Evolutionary conservation across 2,888 invertebrate species (phyloP).

Genomic region (Barypeithes pellucidus): DNA sequence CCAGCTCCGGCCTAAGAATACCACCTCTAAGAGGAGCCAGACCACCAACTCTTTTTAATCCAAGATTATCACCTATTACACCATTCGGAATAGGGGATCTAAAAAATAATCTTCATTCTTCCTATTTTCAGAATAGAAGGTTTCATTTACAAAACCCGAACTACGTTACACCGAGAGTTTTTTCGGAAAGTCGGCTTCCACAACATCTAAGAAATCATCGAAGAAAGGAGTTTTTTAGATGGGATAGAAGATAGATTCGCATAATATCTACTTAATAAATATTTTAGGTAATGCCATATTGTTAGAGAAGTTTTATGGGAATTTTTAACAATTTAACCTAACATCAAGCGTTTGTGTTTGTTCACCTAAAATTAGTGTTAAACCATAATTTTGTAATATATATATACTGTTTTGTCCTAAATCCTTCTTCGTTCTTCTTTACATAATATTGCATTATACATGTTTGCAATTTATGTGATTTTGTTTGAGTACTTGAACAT

Average conservation of each 20-base stretch:
- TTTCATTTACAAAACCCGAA: conserved; percentile 27
- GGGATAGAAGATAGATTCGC: conserved; percentile 54
- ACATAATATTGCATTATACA: too few species aligned
- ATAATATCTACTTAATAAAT: not conserved
- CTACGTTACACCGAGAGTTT: conserved; percentile 58
- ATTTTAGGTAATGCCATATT: not conserved
- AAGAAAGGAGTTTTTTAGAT: conserved; percentile 58
- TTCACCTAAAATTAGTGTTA: conserved; percentile 10
- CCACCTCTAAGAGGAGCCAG: not conserved
- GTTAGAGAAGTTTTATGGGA: not conserved
- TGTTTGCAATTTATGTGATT: too few species aligned
- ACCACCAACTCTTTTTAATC: not conserved
- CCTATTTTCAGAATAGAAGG: conserved; percentile 7
- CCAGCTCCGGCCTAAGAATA: not conserved
- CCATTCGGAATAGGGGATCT: not conserved
- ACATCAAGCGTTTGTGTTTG: not conserved
- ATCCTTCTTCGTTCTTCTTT: too few species aligned
- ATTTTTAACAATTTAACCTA: conserved; percentile 9
- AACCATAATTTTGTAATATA: conserved; percentile 11
- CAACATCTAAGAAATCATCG: conserved; percentile 52
- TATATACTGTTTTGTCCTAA: conserved; percentile 22
- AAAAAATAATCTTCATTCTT: conserved; percentile 4
- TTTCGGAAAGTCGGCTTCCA: conserved; percentile 60
- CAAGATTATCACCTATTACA: not conserved
- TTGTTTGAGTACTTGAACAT: too few species aligned